Conservation (phyloP, 2,113 vertebrate species). For the Myotis lucifugus region DNA sequence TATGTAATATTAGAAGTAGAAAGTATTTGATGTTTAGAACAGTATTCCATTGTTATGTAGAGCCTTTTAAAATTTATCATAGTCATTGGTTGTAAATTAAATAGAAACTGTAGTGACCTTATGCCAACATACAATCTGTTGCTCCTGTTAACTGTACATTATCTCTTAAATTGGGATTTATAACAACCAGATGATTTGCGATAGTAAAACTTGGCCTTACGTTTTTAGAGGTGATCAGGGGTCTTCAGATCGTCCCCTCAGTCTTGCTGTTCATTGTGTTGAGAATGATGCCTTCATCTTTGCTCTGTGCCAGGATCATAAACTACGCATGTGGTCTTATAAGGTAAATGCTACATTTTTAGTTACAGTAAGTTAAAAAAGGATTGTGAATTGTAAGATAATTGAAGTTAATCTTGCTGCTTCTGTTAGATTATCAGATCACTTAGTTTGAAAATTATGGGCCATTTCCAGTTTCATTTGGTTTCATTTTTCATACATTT, state of each 20-base stretch:
- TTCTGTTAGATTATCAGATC: background rate
- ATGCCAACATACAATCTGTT: background rate
- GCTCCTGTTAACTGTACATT: background rate
- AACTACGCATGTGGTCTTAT: conserved; percentile 96
- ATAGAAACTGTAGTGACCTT: background rate
- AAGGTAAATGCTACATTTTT: conserved; percentile 83
- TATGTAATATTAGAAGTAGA: background rate
- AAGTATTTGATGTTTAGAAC: background rate
- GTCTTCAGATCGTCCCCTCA: conserved; percentile 87
- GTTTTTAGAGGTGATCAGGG: conserved; percentile 89
- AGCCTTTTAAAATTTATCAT: background rate
- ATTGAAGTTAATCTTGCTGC: background rate
- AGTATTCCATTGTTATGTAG: background rate
- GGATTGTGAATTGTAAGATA: background rate
- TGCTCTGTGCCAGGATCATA: conserved; percentile 95
- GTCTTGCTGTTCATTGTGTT: conserved; percentile 90
- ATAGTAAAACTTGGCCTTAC: background rate
- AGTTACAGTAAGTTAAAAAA: background rate
- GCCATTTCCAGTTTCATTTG: conserved; percentile 4
- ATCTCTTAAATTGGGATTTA: background rate
- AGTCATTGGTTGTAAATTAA: background rate
- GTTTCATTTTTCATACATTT: conserved; percentile 31
- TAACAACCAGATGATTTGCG: background rate
- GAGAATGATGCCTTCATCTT: conserved; percentile 94
- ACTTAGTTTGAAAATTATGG: background rate